Percentiles rank a stretch among this genome's conserved stretches.
Conservation (phyloP, 2,113 vertebrate genomes). For the Megaleporinus macrocephalus region DNA sequence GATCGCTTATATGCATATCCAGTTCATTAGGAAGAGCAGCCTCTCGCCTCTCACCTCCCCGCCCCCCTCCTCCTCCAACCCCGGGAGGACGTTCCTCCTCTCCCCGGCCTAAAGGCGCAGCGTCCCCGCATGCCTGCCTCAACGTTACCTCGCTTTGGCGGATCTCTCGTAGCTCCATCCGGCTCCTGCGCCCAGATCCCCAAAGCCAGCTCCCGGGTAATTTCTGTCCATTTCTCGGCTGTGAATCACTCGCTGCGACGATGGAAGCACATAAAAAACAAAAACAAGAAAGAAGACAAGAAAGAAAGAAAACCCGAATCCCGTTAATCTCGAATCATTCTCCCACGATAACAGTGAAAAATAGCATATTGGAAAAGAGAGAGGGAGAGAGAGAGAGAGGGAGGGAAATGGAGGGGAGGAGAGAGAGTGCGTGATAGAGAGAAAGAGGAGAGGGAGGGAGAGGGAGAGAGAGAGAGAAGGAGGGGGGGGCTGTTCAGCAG, state of each 20-base stretch:
- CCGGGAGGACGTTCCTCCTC: neutral
- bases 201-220: conserved; percentile 93
- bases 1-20: conserved; percentile 21
- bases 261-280: conserved; percentile 69
- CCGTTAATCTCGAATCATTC: conserved; percentile 76
- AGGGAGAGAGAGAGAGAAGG: no score
- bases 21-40: conserved; percentile 19
- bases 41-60: neutral
- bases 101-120: conserved; percentile 64
- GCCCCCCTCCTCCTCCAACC: conserved; percentile 1
- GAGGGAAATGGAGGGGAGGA: conserved; percentile 75
- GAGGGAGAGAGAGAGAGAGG: conserved; percentile 66
- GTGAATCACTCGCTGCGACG: conserved; percentile 19
- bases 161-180: conserved; percentile 97
- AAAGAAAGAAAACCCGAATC: conserved; percentile 21
- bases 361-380: conserved; percentile 74
- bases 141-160: conserved; percentile 89
- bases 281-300: conserved; percentile 32
- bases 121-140: conserved; percentile 63
- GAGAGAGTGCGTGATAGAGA: conserved; percentile 74
- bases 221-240: conserved; percentile 89
- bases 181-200: conserved; percentile 92
- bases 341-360: conserved; percentile 77
- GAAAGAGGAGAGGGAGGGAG: conserved; percentile 70
- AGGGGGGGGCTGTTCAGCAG: conserved; percentile 73